phyloP scores from a whole-genome alignment of 2,888 invertebrate genomes.

The Crossocerus cetratus region DNA sequence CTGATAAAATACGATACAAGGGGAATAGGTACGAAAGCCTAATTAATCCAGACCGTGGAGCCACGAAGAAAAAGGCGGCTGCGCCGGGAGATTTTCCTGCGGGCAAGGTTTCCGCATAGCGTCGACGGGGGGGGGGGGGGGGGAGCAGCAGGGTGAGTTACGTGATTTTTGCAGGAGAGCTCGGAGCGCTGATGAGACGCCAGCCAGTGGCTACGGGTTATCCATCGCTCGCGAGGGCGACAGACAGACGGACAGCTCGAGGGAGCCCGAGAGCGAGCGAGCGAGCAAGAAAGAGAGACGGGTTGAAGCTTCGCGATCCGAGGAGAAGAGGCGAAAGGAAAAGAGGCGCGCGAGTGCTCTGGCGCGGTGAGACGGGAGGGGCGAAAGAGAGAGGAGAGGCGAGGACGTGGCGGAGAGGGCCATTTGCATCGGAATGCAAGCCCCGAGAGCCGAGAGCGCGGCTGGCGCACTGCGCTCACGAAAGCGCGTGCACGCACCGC shows the following conservation, averaged over 20 bases:
- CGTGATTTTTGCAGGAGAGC: slow-evolving; percentile 16
- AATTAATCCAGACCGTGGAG: too few species aligned
- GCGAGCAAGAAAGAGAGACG: slow-evolving; percentile 15
- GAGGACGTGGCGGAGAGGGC: slow-evolving; percentile 47
- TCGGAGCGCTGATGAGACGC: slow-evolving; percentile 38
- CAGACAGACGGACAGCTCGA: not conserved
- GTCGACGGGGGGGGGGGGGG: not conserved
- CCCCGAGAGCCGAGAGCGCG: slow-evolving; percentile 29
- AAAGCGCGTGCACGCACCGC: slow-evolving; percentile 40
- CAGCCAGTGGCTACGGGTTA: slow-evolving; percentile 46
- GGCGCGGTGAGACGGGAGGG: slow-evolving; percentile 10
- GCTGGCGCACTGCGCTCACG: slow-evolving; percentile 34
- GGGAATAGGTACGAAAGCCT: too few species aligned
- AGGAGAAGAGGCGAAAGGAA: slow-evolving; percentile 19
- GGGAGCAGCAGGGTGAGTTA: too few species aligned
- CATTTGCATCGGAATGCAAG: slow-evolving; percentile 72
- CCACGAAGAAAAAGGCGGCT: too few species aligned
- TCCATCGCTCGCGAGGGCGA: slow-evolving; percentile 23
- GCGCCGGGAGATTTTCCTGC: too few species aligned
- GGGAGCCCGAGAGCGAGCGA: not conserved
- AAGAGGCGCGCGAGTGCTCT: not conserved
- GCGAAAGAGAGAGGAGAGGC: slow-evolving; percentile 19
- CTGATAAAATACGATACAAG: too few species aligned
- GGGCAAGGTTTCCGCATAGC: not conserved
- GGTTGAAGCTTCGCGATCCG: slow-evolving; percentile 18